Conservation (phyloP, 2,888 invertebrate species). For the Cheilosia scutellata region DNA sequence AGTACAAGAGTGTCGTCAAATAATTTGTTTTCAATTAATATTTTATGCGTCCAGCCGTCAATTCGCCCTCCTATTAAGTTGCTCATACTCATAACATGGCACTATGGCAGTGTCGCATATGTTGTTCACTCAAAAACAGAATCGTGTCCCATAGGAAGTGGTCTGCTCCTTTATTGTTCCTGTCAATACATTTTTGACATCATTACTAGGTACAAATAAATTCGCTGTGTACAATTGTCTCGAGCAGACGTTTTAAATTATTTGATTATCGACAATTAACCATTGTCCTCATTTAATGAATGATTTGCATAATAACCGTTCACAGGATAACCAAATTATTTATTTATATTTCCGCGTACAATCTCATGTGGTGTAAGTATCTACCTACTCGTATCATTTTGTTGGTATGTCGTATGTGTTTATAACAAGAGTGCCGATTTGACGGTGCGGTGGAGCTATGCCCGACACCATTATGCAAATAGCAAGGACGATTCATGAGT, state of each 20-base stretch:
- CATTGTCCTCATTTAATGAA: constrained; percentile 66
- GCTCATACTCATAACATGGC: constrained; percentile 28
- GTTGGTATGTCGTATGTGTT: no score
- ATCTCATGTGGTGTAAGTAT: constrained; percentile 34
- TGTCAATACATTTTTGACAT: constrained; percentile 43
- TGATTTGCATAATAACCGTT: constrained; percentile 67
- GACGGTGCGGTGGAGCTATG: background rate
- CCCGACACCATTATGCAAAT: constrained; percentile 56
- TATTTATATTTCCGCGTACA: constrained; percentile 56
- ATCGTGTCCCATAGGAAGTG: constrained; percentile 1
- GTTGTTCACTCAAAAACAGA: constrained; percentile 10
- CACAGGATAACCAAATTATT: constrained; percentile 64
- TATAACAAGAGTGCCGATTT: background rate
- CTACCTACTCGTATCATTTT: background rate
- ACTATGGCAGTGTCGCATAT: constrained; percentile 9
- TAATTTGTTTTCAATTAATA: constrained; percentile 61
- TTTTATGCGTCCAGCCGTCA: constrained; percentile 40
- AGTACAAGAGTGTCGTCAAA: constrained; percentile 19
- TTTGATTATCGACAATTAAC: constrained; percentile 67
- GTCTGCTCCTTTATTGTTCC: background rate
- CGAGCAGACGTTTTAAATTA: constrained; percentile 67
- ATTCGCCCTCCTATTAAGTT: constrained; percentile 27
- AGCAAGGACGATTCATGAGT: constrained; percentile 37
- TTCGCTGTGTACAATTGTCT: constrained; percentile 48
- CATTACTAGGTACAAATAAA: constrained; percentile 21